Base-by-base conservation (phyloP, 2,113 vertebrate species). In the Grallaria varia region DNA sequence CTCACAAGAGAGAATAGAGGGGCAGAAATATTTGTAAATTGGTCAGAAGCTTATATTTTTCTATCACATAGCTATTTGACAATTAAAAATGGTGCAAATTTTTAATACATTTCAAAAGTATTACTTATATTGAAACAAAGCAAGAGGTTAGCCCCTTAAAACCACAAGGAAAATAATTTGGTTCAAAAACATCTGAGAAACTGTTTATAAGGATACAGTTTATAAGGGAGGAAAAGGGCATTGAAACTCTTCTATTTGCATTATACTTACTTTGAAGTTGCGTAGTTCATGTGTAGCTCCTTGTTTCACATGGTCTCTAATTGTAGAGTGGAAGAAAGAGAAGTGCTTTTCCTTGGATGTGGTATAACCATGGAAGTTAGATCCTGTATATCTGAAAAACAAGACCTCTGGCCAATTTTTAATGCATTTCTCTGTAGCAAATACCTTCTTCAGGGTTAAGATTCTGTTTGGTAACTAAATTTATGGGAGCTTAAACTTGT, bases 181-280 rank as follows among this genome's bases (percentile, higher is more conserved):
- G 23, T 35, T 59, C 20, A 58, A 85, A 95, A 82, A 80, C 93
- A 24, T 59, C 49, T 78, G 50, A 96, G 79, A 85, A 94, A 91
- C 19, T 12, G 40, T 42, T 42, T 42, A 42, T 42, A 42, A 42
- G 40, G 40, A 89, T 60, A 81, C 30, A 37, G 4, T 15, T 59
- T 33, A 53, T 76, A 85, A 92, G 77, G 25, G 91, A 63, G 89
- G 74, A 62, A 75, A 49, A 25, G 14, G 71, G 4, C 8, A 50
- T 14, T 83, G n/a, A 91, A 96, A 93, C 84, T 87, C 64, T 80
- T 97, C 82, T 96, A 76, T 42, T 95, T 96, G 86, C 47, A 33
- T 62, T 84, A 90, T 35, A 64, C 24, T 68, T 96, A 80, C 66
- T 97, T 91, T 84, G 50, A 97, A 94, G 95, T 58, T 64, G 27